Evolutionary conservation across 2,113 vertebrate species (phyloP), one percentile per base, ranked within the genome.

Genomic region (Cercocebus atys): DNA sequence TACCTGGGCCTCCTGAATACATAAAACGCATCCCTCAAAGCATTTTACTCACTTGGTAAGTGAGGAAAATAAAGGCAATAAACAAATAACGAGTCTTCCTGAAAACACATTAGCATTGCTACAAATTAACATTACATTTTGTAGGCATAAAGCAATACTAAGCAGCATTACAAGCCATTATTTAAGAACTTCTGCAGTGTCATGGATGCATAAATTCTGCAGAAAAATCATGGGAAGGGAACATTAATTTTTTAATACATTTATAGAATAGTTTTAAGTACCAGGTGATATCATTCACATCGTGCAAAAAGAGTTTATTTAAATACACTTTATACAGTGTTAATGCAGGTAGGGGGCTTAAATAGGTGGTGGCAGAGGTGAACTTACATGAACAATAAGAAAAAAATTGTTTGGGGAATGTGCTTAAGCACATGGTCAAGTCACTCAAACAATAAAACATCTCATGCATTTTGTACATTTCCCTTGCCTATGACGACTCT

Each of bases 401-500:
- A 90, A 94, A 47, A 93, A 97, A 94, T 45, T 64, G 79, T 93
- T 80, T 96, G 95, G 70, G 93, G 90, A 96, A 93, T 50, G 27
- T 88, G 93, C 93, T 97, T 4, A 40, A 92, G 85, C 86, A 59
- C 76, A 94, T 0, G 0, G 98, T 23, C 98, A 96, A 98, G 97
- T 96, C 97, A 97, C 92, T 97, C 95, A 96, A 96, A 98, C 92
- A 98, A 97, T 98, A 98, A 98, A 98, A 98, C 94, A 98, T 97
- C 98, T 99, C 98, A 98, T 99, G 93, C 84, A 97, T 95, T 98
- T 95, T 96, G 97, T 99, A 98, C 98, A 98, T 98, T 99, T 98
- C 98, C 97, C 98, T 99, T 98, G 98, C 98, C 99, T 99, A 97
- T 98, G 99, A 98, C 95, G 97, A 95, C 89, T 98, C 90, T 75